Conservation (phyloP, 2,113 vertebrate species). For the Meleagris gallopavo region DNA sequence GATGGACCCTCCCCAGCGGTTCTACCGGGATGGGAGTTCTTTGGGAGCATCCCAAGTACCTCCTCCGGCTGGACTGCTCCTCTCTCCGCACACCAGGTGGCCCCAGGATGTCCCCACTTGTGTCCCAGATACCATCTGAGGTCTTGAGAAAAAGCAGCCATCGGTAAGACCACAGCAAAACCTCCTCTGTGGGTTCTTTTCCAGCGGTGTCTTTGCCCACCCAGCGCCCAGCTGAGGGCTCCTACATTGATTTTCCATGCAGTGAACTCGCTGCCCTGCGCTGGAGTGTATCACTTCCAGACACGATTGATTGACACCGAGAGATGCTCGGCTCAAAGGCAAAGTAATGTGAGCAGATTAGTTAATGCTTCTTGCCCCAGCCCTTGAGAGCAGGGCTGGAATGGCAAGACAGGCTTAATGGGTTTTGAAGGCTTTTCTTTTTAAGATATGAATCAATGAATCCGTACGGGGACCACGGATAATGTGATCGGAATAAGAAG, state of each 20-base stretch:
- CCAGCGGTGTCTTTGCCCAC: background rate
- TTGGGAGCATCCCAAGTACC: background rate
- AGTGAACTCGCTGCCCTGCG: rapidly evolving
- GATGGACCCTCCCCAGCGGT: background rate
- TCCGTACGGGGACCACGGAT: constrained; percentile 52
- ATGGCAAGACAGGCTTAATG: constrained; percentile 50
- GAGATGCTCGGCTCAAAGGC: constrained; percentile 44
- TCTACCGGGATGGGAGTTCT: background rate
- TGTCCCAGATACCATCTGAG: background rate
- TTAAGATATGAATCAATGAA: constrained; percentile 71
- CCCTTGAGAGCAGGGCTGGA: constrained; percentile 54
- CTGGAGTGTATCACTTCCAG: background rate
- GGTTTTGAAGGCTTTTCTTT: constrained; percentile 71
- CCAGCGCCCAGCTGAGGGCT: background rate
- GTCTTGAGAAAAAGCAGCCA: background rate
- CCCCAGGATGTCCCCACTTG: background rate
- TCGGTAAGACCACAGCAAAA: too few relatives aligned
- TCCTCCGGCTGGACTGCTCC: background rate
- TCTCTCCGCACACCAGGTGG: rapidly evolving
- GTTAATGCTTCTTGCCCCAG: constrained; percentile 58
- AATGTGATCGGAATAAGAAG: constrained; percentile 69
- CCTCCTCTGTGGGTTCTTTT: background rate
- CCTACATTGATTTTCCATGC: background rate
- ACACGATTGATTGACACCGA: constrained; percentile 9
- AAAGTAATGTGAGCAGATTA: constrained; percentile 65